Evolutionary conservation across 2,113 vertebrate species (phyloP).

Genomic region (Illadopsis cleaveri): DNA sequence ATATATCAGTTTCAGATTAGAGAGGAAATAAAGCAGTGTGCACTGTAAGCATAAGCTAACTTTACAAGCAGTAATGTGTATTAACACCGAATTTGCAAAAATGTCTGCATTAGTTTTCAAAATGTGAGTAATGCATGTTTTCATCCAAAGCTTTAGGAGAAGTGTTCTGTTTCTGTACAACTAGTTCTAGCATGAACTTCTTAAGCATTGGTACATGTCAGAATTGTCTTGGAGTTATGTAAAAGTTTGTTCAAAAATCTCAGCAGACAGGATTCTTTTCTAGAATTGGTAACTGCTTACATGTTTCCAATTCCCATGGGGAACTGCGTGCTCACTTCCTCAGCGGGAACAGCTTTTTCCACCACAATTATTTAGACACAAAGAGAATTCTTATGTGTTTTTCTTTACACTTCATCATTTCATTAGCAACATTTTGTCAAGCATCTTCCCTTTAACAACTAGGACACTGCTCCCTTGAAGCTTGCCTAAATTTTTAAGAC

Average conservation of each 20-base stretch:
- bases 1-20: not conserved
- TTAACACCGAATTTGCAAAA: not conserved
- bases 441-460: not conserved
- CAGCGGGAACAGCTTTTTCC: not conserved
- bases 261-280: not conserved
- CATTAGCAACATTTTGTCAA: not conserved
- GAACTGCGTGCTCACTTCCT: not conserved
- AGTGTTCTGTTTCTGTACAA: not conserved
- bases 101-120: not conserved
- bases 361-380: not conserved
- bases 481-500: not conserved
- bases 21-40: not conserved
- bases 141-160: not conserved
- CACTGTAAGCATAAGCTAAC: not conserved
- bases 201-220: not conserved
- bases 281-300: not conserved
- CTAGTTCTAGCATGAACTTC: not conserved
- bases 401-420: not conserved
- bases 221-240: not conserved
- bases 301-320: not conserved
- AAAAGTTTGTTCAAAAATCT: not conserved
- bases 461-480: not conserved
- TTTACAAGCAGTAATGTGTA: not conserved
- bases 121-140: not conserved
- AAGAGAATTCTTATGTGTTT: not conserved